Percentiles rank a stretch among this genome's conserved stretches.
phyloP scores from a whole-genome alignment of 2,113 vertebrate genomes.

The Saguinus midas region DNA sequence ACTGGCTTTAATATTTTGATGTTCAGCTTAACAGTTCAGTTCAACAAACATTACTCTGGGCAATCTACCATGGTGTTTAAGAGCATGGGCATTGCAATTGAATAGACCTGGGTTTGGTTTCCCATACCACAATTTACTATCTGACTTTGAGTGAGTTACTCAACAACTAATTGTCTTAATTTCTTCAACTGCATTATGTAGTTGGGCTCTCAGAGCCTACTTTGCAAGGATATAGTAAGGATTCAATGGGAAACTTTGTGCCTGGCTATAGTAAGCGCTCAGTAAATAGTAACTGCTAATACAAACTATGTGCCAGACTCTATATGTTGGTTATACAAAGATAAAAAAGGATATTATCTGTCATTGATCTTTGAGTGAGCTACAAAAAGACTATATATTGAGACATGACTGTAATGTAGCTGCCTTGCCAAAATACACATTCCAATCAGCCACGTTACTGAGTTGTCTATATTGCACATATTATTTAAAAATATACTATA shows the following conservation, averaged over 20 bases:
- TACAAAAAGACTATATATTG: too few species aligned
- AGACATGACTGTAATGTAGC: not conserved
- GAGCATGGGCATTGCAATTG: not conserved
- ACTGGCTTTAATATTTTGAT: not conserved
- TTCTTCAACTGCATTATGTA: not conserved
- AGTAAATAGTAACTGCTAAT: not conserved
- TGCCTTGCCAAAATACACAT: not conserved
- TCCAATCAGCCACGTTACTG: not conserved
- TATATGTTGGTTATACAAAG: not conserved
- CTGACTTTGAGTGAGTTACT: not conserved
- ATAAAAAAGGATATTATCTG: not conserved
- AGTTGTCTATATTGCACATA: not conserved
- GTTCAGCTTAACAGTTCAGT: not conserved
- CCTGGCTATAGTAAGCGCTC: not conserved
- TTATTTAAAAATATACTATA: not conserved
- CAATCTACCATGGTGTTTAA: not conserved
- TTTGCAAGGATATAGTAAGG: not conserved
- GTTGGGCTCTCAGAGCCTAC: not conserved
- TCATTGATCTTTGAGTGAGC: not conserved
- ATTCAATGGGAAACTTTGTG: not conserved
- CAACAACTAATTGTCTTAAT: not conserved
- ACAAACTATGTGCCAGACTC: not conserved
- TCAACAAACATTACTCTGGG: slow-evolving; percentile 22
- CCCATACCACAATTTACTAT: not conserved
- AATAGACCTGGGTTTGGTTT: slow-evolving; percentile 29